Conservation (phyloP, 1,140 invertebrate genomes). For the Helicoverpa zea region DNA sequence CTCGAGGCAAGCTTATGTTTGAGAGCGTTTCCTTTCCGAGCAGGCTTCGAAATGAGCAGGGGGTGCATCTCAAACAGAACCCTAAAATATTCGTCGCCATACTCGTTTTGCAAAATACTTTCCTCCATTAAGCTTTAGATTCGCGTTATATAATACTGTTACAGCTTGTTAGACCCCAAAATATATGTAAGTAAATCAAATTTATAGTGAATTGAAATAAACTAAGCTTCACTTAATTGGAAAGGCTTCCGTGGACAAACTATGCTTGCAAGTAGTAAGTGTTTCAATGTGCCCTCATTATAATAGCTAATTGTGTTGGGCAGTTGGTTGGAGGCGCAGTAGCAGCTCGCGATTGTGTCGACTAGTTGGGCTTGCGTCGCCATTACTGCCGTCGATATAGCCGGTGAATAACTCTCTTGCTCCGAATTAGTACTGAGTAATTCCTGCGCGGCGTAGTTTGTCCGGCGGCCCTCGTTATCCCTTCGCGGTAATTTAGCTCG, state of each 20-base stretch:
- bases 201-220: slow-evolving; percentile 44
- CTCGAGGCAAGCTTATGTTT: slow-evolving; percentile 4
- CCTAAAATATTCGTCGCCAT: neutral
- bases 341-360: neutral
- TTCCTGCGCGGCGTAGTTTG: slow-evolving; percentile 3
- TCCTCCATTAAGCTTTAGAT: slow-evolving; percentile 24
- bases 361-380: neutral
- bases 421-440: neutral
- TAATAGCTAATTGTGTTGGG: neutral
- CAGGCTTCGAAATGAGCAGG: slow-evolving; percentile 1
- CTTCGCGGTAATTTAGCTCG: slow-evolving; percentile 41
- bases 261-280: neutral
- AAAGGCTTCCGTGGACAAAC: neutral
- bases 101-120: neutral
- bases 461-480: slow-evolving; percentile 22
- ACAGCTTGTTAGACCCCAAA: slow-evolving; percentile 31
- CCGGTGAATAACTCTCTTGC: neutral
- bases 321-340: neutral
- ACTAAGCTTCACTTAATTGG: neutral
- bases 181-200: slow-evolving; percentile 34
- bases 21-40: neutral
- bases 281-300: neutral
- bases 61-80: neutral
- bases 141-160: slow-evolving; percentile 15
- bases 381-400: neutral